phyloP scores from a whole-genome alignment of 2,888 invertebrate species.

The Deilephila porcellus region DNA sequence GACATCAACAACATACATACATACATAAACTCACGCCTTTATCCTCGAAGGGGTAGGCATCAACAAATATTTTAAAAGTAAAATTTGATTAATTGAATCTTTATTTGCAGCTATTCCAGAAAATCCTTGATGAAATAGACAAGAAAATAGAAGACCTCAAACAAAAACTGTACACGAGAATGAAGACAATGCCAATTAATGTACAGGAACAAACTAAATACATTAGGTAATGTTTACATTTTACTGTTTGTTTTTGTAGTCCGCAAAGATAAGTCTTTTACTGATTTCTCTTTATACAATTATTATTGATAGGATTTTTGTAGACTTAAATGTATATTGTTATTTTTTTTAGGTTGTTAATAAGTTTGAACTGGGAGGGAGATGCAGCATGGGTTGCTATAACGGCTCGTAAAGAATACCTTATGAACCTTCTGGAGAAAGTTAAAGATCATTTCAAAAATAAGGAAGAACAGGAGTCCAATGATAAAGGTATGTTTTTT shows the following conservation, averaged over 20 bases:
- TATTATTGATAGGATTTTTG: neutral
- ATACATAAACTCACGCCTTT: too few relatives aligned
- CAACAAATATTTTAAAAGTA: neutral
- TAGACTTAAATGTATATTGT: neutral
- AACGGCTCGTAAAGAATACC: constrained; percentile 91
- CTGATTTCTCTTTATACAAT: too few relatives aligned
- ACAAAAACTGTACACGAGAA: constrained; percentile 90
- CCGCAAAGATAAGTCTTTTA: too few relatives aligned
- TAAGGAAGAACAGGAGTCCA: constrained; percentile 73
- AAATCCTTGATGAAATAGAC: constrained; percentile 96
- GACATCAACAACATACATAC: too few relatives aligned
- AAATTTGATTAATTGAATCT: neutral
- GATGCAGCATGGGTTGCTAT: constrained; percentile 99
- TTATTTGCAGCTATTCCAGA: constrained; percentile 89
- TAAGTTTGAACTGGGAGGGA: constrained; percentile 84
- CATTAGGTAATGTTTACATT: constrained; percentile 85
- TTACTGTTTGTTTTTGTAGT: too few relatives aligned
- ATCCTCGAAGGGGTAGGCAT: too few relatives aligned
- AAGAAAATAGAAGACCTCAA: constrained; percentile 92
- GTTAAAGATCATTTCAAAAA: constrained; percentile 87
- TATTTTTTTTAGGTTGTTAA: constrained; percentile 60
- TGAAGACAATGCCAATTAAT: constrained; percentile 95
- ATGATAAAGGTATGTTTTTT: constrained; percentile 67
- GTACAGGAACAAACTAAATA: constrained; percentile 98
- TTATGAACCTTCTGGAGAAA: constrained; percentile 87